Percentiles rank a stretch among this genome's conserved stretches.
Evolutionary conservation across 2,797 vertebrate genomes (phyloP).

Genomic region (Myotis vivesi): DNA sequence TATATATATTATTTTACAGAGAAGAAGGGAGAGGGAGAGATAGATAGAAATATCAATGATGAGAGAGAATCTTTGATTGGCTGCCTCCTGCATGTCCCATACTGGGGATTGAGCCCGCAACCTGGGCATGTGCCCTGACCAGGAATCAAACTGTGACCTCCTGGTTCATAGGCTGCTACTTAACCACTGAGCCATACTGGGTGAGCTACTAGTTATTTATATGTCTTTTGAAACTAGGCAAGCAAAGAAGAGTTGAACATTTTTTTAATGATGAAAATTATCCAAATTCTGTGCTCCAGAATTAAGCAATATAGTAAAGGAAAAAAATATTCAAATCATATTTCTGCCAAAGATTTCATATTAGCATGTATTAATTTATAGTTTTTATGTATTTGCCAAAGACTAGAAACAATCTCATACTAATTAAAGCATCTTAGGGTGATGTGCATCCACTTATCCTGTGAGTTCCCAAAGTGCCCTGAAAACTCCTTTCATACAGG

Average conservation of each 20-base stretch:
- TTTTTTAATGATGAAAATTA: not conserved
- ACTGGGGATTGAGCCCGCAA: too few relatives aligned
- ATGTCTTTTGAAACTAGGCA: not conserved
- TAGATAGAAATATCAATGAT: too few relatives aligned
- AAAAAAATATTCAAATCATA: not conserved
- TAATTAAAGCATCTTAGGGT: not conserved
- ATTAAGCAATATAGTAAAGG: not conserved
- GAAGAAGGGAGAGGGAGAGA: too few relatives aligned
- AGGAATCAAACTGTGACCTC: too few relatives aligned
- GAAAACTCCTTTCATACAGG: not conserved
- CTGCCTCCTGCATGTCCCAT: too few relatives aligned
- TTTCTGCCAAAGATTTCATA: not conserved
- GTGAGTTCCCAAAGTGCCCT: not conserved
- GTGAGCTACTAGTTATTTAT: not conserved
- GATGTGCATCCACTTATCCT: not conserved
- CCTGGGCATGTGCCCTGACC: too few relatives aligned
- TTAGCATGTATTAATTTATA: not conserved
- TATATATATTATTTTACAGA: too few relatives aligned
- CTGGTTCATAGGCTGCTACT: too few relatives aligned
- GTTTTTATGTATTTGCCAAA: not conserved
- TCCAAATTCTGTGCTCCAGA: not conserved
- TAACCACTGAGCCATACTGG: too few relatives aligned
- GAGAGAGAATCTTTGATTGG: too few relatives aligned
- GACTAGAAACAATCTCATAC: not conserved
- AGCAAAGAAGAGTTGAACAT: not conserved